phyloP scores from a whole-genome alignment of 2,113 vertebrate genomes.

The Notarius lentiginosus region DNA sequence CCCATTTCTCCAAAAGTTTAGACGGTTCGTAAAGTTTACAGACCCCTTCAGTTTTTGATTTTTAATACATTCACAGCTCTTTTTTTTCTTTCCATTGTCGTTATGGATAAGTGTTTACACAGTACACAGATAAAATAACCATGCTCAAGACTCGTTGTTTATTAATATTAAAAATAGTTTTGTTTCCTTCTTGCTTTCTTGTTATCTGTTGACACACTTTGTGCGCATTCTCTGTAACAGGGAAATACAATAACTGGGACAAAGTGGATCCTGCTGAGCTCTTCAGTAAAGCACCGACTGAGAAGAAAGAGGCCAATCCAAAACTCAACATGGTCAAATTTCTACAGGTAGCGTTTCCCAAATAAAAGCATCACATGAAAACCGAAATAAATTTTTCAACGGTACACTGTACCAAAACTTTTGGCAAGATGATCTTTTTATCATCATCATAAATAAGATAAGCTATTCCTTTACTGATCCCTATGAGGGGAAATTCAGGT shows the following conservation, averaged over 20 bases:
- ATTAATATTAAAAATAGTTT: not conserved
- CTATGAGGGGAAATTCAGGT: no score
- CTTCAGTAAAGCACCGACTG: slow-evolving; percentile 95
- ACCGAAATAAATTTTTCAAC: not conserved
- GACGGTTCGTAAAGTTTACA: not conserved
- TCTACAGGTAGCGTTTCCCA: slow-evolving; percentile 78
- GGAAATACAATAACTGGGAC: slow-evolving; percentile 98
- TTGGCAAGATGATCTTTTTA: not conserved
- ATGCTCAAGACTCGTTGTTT: not conserved
- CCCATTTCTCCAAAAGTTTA: not conserved
- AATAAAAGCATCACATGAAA: not conserved
- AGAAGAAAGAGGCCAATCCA: slow-evolving; percentile 98
- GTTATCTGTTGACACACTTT: not conserved
- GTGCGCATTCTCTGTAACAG: slow-evolving; percentile 59
- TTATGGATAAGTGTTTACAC: not conserved
- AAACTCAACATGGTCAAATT: slow-evolving; percentile 97
- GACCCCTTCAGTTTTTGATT: not conserved
- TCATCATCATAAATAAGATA: no score
- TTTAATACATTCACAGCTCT: not conserved
- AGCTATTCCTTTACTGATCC: no score
- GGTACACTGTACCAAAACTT: not conserved
- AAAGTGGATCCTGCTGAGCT: slow-evolving; percentile 97
- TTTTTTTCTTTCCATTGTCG: not conserved
- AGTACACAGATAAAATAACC: not conserved
- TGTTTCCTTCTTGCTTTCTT: not conserved